Base-by-base conservation (phyloP, 2,888 invertebrate genomes). In the Bhutanitis thaidina region DNA sequence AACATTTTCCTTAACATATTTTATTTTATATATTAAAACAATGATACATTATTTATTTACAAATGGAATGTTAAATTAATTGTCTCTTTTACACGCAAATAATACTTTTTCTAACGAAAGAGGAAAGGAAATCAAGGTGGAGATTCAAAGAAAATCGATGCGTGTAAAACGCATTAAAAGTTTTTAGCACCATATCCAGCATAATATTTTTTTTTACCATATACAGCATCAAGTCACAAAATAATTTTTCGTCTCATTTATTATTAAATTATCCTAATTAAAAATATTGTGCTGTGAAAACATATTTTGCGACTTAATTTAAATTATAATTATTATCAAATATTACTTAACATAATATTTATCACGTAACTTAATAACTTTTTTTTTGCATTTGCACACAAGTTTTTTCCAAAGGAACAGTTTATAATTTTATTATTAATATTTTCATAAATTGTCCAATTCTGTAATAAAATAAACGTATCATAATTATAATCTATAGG, bases 101-200 rank as follows among this genome's bases (percentile, higher is more conserved):
- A 35, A 15, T 15, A 38, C 4, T 36, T 14, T 43, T 39, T 48
- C 20, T 47, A 38, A 35, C 20, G 44, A 38, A 38, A 52, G 10
- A 32, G n/a, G 25, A 32, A 45, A 15, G 43, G 50, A 39, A 14
- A 35, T n/a, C 4, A 15, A 32, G 41, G 3, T 37, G 12, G 29
- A 43, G 35, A 15, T 34, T 43, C 41, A 25, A 29, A 43, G 30
- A 38, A 49, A 35, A 7, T 41, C n/a, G 8, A 20, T 14, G 37
- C 37, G 46, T 30, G 12, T 43, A 10, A 43, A 32, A 56, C 54
- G 57, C 52, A 37, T 2, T 4, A 20, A 48, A 52, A 51, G 52
- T 45, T 55, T 59, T 60, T 67, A 67, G 67, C 67, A 67, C 67
- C 67, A 67, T 57, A 43, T 66, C 65, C 67, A 67, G 65, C 65